Evolutionary conservation across 2,888 invertebrate genomes (phyloP).

Genomic region (Rhagonycha fulva): DNA sequence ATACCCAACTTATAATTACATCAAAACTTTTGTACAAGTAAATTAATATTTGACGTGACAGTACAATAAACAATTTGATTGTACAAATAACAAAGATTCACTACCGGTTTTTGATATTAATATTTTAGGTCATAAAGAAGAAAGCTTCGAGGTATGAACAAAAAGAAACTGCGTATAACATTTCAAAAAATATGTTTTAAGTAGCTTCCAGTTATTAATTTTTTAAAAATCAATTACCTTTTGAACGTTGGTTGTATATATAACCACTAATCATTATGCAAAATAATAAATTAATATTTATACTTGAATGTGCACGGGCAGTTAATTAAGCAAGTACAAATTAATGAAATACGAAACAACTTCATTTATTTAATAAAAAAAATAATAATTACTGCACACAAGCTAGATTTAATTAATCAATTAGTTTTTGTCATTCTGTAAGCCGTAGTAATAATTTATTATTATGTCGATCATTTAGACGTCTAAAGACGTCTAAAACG

Average conservation of each 20-base stretch:
- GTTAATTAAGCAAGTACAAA: neutral
- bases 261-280: neutral
- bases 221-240: neutral
- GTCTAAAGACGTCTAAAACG: neutral
- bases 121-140: neutral
- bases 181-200: neutral
- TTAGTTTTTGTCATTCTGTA: neutral
- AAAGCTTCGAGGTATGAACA: neutral
- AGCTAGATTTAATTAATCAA: neutral
- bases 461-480: neutral
- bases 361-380: neutral
- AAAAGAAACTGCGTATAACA: neutral
- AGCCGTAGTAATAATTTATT: neutral
- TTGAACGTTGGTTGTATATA: no score
- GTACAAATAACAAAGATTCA: neutral
- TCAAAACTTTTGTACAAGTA: slow-evolving; percentile 3
- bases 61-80: slow-evolving; percentile 1
- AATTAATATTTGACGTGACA: slow-evolving; percentile 11
- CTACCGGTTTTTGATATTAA: neutral
- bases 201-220: neutral
- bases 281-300: neutral
- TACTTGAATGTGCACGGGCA: neutral
- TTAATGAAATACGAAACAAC: neutral
- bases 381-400: neutral
- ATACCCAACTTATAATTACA: neutral